These are phyloP conservation scores for Acanthiza pusilla DNA, from an alignment of 2,797 vertebrate species.

Conservation along the genomic window DNA sequence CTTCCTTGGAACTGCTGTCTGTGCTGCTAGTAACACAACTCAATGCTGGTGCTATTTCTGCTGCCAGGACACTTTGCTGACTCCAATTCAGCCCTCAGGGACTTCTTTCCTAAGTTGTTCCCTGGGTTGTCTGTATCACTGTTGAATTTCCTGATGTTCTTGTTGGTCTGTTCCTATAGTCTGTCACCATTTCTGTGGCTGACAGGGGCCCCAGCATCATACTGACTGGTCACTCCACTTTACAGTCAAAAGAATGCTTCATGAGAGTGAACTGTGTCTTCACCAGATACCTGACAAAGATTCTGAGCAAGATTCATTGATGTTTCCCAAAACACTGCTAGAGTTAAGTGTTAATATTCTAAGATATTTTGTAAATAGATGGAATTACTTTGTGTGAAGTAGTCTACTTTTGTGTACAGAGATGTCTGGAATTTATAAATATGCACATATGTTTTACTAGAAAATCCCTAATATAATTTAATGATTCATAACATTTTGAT, in stretches of 20 bases:
- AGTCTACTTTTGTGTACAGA: background rate
- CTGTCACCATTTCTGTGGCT: background rate
- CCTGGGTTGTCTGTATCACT: background rate
- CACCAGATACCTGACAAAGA: background rate
- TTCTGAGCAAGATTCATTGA: background rate
- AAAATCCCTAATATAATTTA: background rate
- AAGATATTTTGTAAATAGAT: background rate
- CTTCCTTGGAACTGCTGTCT: background rate
- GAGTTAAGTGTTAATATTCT: background rate
- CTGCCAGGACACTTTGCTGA: background rate
- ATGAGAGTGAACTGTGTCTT: background rate
- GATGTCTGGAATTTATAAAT: background rate
- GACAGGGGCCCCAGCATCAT: background rate
- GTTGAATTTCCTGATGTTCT: background rate
- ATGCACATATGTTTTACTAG: background rate
- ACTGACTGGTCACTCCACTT: background rate
- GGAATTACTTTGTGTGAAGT: background rate
- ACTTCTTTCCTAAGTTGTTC: background rate
- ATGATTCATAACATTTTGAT: conserved; percentile 13
- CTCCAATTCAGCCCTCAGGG: background rate
- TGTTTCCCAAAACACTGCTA: background rate
- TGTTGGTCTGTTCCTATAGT: background rate
- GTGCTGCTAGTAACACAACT: background rate
- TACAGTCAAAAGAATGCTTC: background rate
- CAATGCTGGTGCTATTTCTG: background rate